Conservation (phyloP, 92 coral and sea anemone species). For the Palythoa heliodiscus region DNA sequence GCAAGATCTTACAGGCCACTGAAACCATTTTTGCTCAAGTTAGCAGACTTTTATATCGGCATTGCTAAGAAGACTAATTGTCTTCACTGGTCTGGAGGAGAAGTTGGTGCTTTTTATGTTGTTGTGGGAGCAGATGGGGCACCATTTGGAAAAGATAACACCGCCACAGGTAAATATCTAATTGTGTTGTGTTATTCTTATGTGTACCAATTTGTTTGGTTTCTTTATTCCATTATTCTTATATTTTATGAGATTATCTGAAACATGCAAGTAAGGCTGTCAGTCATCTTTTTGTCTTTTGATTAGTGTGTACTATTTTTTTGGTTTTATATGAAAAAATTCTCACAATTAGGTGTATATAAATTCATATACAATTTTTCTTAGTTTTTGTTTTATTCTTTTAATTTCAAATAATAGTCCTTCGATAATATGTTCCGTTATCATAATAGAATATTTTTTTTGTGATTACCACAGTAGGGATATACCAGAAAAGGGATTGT, state of each 20-base stretch:
- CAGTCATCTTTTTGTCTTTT: background rate
- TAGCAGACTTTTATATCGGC: conserved; percentile 33
- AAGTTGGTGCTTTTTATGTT: no score
- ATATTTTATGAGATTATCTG: background rate
- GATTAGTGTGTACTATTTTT: background rate
- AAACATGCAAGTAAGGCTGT: background rate
- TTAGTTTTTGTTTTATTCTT: background rate
- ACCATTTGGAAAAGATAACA: no score
- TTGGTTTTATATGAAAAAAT: no score
- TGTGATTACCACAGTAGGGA: no score
- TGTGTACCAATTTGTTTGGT: background rate
- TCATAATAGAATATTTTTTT: background rate
- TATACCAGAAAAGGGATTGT: background rate
- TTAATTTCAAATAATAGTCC: background rate
- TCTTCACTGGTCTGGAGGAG: no score
- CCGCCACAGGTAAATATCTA: no score
- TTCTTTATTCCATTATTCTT: background rate
- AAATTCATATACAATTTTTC: no score
- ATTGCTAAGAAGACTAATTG: background rate
- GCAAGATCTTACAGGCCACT: conserved; percentile 56
- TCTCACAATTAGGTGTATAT: background rate
- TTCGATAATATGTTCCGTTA: background rate
- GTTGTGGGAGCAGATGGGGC: no score
- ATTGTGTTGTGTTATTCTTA: background rate
- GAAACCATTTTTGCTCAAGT: conserved; percentile 51